phyloP scores from a whole-genome alignment of 2,888 invertebrate species.

The Ophioninae sp. region DNA sequence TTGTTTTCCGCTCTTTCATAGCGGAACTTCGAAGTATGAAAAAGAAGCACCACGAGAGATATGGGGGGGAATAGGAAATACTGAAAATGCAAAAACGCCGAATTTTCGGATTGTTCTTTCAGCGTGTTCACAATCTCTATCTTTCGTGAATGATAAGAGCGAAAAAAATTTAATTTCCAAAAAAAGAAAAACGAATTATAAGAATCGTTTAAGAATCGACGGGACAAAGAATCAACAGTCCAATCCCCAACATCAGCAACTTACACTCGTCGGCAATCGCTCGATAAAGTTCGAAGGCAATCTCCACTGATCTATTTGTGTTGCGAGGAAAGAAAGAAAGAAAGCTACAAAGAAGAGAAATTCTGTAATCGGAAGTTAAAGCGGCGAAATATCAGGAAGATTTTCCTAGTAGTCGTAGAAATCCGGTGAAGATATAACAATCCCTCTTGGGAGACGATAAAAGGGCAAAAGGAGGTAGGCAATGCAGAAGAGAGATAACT shows the following conservation, averaged over 20 bases:
- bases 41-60: neutral
- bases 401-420: constrained; percentile 39
- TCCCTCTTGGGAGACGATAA: constrained; percentile 39
- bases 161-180: too few relatives aligned
- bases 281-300: too few relatives aligned
- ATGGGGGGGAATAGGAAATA: constrained; percentile 12
- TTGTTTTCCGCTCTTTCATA: neutral
- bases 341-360: neutral
- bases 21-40: neutral
- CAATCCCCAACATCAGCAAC: too few relatives aligned
- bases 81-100: constrained; percentile 41
- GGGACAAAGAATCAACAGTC: too few relatives aligned
- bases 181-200: too few relatives aligned
- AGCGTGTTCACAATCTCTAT: neutral
- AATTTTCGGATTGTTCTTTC: constrained; percentile 33
- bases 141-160: too few relatives aligned
- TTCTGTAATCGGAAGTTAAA: constrained; percentile 31
- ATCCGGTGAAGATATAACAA: constrained; percentile 42
- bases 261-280: too few relatives aligned
- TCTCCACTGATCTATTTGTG: neutral
- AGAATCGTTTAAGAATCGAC: too few relatives aligned
- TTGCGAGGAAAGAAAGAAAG: neutral
- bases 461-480: neutral
- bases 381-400: constrained; percentile 23
- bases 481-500: constrained; percentile 12